phyloP scores from a whole-genome alignment of 2,797 vertebrate genomes.

The Urocyon cinereoargenteus region DNA sequence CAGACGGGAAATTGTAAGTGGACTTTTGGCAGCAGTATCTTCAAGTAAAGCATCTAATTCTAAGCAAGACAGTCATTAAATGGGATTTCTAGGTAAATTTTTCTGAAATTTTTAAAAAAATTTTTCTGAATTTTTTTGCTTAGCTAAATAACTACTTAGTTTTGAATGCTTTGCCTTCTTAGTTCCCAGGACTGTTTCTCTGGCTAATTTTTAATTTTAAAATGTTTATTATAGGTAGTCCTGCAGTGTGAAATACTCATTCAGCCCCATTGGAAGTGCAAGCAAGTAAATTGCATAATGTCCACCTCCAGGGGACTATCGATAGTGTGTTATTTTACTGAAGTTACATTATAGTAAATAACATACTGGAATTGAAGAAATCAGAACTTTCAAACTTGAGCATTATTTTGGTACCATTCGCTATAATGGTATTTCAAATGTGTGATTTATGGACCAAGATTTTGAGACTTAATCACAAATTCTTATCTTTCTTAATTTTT shows the following conservation, averaged over 20 bases:
- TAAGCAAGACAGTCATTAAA: slow-evolving; percentile 86
- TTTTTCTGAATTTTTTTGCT: slow-evolving; percentile 53
- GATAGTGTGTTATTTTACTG: background rate
- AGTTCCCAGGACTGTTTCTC: background rate
- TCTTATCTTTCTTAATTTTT: slow-evolving; percentile 33
- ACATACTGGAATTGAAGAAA: slow-evolving; percentile 46
- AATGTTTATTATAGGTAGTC: background rate
- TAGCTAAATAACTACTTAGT: background rate
- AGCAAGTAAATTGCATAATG: slow-evolving; percentile 16
- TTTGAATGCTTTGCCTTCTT: slow-evolving; percentile 49
- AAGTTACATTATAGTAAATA: slow-evolving; percentile 40
- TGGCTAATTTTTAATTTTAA: slow-evolving; percentile 32
- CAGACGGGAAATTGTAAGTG: slow-evolving; percentile 94
- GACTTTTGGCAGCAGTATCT: slow-evolving; percentile 93
- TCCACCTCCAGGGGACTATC: background rate
- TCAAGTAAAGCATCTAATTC: slow-evolving; percentile 86
- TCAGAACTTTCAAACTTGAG: background rate
- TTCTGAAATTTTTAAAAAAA: slow-evolving; percentile 67
- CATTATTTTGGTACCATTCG: slow-evolving; percentile 17
- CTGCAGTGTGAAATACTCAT: background rate
- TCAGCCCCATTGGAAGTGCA: background rate
- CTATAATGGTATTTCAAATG: slow-evolving; percentile 38
- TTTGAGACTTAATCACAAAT: slow-evolving; percentile 59
- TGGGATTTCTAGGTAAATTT: slow-evolving; percentile 85
- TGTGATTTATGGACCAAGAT: background rate